phyloP scores from a whole-genome alignment of 2,113 vertebrate species.

The Stegastes partitus region DNA sequence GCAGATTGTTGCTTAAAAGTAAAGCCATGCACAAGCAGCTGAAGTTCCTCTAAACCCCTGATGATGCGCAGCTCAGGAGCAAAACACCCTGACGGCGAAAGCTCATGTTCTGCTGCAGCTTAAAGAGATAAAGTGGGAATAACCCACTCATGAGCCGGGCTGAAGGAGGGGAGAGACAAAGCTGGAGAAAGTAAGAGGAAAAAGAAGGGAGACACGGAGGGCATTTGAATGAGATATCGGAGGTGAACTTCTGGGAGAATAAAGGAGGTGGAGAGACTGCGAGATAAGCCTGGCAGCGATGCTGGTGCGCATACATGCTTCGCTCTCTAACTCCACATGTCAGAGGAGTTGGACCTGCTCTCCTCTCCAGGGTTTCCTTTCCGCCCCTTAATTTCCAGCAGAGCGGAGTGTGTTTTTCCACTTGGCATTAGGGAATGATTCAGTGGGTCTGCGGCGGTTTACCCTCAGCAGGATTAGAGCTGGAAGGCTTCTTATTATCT shows the following conservation, averaged over 20 bases:
- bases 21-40: background rate
- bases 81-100: conserved; percentile 33
- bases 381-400: conserved; percentile 51
- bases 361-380: conserved; percentile 45
- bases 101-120: conserved; percentile 56
- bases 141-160: conserved; percentile 39
- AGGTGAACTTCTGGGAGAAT: conserved; percentile 10
- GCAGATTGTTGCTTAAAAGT: background rate
- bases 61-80: conserved; percentile 32
- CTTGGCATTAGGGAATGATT: conserved; percentile 70
- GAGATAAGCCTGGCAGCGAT: conserved; percentile 34
- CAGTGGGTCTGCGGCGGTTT: conserved; percentile 59
- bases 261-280: conserved; percentile 1
- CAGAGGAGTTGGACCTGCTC: conserved; percentile 54
- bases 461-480: conserved; percentile 71
- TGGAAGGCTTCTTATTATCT: conserved; percentile 71
- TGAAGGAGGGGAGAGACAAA: conserved; percentile 10
- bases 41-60: conserved; percentile 26
- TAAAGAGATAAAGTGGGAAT: conserved; percentile 53
- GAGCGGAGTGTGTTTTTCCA: conserved; percentile 58
- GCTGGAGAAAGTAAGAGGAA: background rate
- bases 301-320: conserved; percentile 39
- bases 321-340: conserved; percentile 57
- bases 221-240: background rate
- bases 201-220: background rate